Conservation (phyloP, 2,888 invertebrate species). For the Resseliella maxima region DNA sequence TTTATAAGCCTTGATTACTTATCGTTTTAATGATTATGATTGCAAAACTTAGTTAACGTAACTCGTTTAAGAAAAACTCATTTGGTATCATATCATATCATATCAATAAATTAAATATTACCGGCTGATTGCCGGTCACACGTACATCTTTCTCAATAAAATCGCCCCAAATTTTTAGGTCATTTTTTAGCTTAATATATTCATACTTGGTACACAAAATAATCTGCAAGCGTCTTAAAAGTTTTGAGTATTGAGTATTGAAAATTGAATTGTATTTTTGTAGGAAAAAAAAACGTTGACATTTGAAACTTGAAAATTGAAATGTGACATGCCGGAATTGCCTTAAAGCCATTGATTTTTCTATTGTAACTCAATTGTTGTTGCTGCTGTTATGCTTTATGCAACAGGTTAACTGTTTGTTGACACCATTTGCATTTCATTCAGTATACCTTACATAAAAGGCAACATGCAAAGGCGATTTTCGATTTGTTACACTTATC, state of each 20-base stretch:
- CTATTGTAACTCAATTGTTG: neutral
- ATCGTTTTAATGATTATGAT: neutral
- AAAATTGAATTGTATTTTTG: too few species aligned
- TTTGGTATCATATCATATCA: neutral
- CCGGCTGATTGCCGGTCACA: too few species aligned
- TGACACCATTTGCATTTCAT: neutral
- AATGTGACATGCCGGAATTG: too few species aligned
- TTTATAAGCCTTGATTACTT: neutral
- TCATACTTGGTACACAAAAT: too few species aligned
- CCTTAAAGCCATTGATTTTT: neutral
- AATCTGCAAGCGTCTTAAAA: too few species aligned
- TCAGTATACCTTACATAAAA: neutral
- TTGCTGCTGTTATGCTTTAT: neutral
- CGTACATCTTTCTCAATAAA: too few species aligned
- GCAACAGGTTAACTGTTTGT: constrained; percentile 26
- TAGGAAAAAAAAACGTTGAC: too few species aligned
- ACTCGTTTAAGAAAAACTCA: neutral
- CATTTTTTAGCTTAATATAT: too few species aligned
- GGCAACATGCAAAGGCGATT: neutral
- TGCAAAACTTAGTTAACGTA: neutral
- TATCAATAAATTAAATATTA: too few species aligned
- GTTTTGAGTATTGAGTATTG: too few species aligned
- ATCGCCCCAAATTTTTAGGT: too few species aligned
- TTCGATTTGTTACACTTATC: constrained; percentile 32
- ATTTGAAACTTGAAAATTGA: too few species aligned